phyloP scores from a whole-genome alignment of 1,140 invertebrate species.

The Ctenoplectra terminalis region DNA sequence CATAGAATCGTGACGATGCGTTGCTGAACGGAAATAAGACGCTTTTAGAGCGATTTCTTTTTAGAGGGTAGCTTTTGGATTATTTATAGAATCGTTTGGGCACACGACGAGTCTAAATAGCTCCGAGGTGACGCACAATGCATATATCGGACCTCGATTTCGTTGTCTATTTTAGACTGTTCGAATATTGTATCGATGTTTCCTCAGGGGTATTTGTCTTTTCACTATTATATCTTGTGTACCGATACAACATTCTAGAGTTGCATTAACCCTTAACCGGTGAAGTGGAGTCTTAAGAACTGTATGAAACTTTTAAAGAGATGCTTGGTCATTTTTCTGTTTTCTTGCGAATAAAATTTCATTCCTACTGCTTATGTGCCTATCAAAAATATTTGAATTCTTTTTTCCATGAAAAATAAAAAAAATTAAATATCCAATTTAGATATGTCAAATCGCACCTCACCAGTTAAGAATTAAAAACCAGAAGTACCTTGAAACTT shows the following conservation, averaged over 20 bases:
- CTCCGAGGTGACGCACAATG: constrained; percentile 37
- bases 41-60: neutral
- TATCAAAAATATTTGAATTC: too few relatives aligned
- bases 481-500: too few relatives aligned
- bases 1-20: neutral
- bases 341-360: too few relatives aligned
- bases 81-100: constrained; percentile 37
- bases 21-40: neutral
- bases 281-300: too few relatives aligned
- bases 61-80: neutral
- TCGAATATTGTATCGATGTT: constrained; percentile 21
- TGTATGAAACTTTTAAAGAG: too few relatives aligned
- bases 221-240: neutral
- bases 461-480: too few relatives aligned
- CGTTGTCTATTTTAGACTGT: constrained; percentile 19
- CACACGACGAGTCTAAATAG: constrained; percentile 35
- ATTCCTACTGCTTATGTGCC: too few relatives aligned
- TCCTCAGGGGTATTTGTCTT: neutral
- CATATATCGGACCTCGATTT: constrained; percentile 41
- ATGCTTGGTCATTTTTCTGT: too few relatives aligned
- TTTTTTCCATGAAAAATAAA: too few relatives aligned
- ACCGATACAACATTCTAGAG: neutral
- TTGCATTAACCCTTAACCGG: too few relatives aligned
- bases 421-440: too few relatives aligned
- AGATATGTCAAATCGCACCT: too few relatives aligned